These are phyloP conservation scores for Hyposoter dolosus DNA, from an alignment of 2,888 invertebrate species.

Conservation along the genomic window DNA sequence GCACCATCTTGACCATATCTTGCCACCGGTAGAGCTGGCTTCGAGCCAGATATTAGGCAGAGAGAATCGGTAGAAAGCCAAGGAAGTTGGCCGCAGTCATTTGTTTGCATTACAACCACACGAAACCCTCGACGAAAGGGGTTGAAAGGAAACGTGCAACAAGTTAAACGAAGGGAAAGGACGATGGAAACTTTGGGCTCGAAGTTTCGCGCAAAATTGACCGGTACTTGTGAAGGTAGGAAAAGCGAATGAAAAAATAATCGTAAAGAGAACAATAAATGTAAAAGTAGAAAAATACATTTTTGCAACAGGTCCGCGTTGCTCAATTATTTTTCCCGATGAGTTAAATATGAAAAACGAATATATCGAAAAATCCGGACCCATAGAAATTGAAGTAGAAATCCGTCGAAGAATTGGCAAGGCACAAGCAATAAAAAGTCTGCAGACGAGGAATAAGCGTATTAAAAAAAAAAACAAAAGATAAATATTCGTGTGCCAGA, in stretches of 20 bases:
- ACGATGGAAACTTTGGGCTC: conserved; percentile 2
- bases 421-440: conserved; percentile 9
- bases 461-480: conserved; percentile 40
- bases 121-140: conserved; percentile 28
- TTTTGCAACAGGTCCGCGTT: neutral
- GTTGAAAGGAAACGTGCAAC: conserved; percentile 73
- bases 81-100: conserved; percentile 46
- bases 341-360: neutral
- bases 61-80: conserved; percentile 30
- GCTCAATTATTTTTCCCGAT: neutral
- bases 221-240: neutral
- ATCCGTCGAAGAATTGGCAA: neutral
- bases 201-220: conserved; percentile 10
- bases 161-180: conserved; percentile 78
- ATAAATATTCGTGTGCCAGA: conserved; percentile 49
- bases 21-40: conserved; percentile 36
- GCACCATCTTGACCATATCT: conserved; percentile 8
- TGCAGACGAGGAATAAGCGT: neutral
- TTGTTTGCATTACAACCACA: conserved; percentile 52
- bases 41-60: conserved; percentile 50
- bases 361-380: neutral
- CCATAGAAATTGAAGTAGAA: neutral
- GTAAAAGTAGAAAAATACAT: neutral
- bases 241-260: neutral
- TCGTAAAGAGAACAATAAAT: neutral